phyloP scores from a whole-genome alignment of 1,140 invertebrate genomes.

The Portunus trituberculatus region DNA sequence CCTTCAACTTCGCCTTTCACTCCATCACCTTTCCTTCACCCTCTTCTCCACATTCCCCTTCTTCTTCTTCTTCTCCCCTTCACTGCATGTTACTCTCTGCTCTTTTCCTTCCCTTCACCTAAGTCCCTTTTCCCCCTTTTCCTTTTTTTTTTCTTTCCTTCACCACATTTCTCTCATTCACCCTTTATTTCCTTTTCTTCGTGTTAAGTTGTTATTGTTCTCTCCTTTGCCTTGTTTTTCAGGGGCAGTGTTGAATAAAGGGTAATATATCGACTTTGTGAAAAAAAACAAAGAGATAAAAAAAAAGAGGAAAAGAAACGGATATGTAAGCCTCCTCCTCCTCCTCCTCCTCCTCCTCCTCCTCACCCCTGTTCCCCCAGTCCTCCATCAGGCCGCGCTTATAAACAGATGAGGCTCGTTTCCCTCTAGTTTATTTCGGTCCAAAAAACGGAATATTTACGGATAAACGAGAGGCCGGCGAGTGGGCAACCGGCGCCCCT shows the following conservation, averaged over 20 bases:
- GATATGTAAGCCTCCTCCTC: neutral
- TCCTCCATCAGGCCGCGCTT: neutral
- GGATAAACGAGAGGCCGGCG: neutral
- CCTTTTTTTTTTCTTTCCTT: neutral
- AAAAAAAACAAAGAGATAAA: neutral
- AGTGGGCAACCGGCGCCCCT: neutral
- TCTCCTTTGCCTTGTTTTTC: neutral
- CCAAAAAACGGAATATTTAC: slow-evolving; percentile 3
- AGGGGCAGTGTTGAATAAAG: too few species aligned
- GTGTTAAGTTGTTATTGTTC: too few species aligned
- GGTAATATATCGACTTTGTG: neutral
- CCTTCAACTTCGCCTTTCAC: neutral
- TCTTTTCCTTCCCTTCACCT: neutral
- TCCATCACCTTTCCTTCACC: neutral
- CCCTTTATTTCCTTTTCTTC: too few species aligned
- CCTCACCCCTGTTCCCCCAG: neutral
- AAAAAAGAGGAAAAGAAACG: neutral
- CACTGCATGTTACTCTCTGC: neutral
- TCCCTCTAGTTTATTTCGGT: neutral
- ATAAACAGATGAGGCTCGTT: neutral
- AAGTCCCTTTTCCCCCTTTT: neutral
- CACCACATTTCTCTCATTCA: neutral
- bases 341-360: neutral
- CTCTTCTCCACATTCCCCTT: neutral
- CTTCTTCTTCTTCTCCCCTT: neutral